Conservation (phyloP, 1,140 invertebrate species). For the Penaeus vannamei region DNA sequence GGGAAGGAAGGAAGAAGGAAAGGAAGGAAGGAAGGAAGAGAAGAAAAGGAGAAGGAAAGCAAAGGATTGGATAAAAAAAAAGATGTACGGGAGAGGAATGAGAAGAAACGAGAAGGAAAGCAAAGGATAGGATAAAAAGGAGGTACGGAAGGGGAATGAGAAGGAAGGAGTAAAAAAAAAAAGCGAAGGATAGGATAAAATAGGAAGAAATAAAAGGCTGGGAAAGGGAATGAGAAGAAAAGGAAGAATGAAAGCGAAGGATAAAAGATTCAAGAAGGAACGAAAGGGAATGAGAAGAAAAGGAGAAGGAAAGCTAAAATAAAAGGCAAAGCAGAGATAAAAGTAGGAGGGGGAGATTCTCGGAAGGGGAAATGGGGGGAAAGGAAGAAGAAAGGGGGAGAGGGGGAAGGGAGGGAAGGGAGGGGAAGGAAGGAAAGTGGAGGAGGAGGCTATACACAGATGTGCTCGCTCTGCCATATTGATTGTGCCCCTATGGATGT, state of each 20-base stretch:
- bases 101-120: not conserved
- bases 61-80: not conserved
- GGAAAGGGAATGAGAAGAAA: slow-evolving; percentile 9
- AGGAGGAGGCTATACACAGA: not conserved
- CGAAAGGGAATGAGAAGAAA: not conserved
- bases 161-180: not conserved
- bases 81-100: slow-evolving; percentile 15
- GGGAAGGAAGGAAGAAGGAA: not conserved
- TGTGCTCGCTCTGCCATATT: slow-evolving; percentile 10
- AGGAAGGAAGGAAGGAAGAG: too few species aligned
- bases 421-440: not conserved
- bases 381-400: not conserved
- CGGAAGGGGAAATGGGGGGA: not conserved
- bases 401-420: not conserved
- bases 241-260: not conserved
- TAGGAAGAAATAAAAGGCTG: not conserved
- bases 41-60: not conserved
- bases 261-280: not conserved
- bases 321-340: not conserved
- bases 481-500: slow-evolving; percentile 40
- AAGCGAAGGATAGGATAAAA: not conserved
- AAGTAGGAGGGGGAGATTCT: not conserved
- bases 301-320: not conserved
- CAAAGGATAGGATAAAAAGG: not conserved
- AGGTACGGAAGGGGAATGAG: not conserved